Evolutionary conservation across 1,140 invertebrate species (phyloP).

Genomic region (Asobara japonica): DNA sequence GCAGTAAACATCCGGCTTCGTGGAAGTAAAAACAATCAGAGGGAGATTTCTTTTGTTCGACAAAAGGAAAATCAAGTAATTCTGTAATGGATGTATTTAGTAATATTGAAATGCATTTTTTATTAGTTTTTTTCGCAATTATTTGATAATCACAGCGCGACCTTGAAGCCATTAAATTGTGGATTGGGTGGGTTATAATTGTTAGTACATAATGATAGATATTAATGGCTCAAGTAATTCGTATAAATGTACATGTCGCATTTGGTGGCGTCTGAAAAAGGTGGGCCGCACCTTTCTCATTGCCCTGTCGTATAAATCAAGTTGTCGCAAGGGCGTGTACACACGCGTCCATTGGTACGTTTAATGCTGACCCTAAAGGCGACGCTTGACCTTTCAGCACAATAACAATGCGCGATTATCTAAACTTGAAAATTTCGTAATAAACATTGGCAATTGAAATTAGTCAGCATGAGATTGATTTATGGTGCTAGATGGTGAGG

Average conservation of each 20-base stretch:
- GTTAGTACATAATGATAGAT: not conserved
- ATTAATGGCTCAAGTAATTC: not conserved
- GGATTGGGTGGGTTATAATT: not conserved
- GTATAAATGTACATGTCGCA: not conserved
- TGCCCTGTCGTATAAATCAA: constrained; percentile 17
- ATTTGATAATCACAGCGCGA: not conserved
- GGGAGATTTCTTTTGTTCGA: constrained; percentile 2
- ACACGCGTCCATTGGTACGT: not conserved
- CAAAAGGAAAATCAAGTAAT: not conserved
- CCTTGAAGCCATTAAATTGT: not conserved
- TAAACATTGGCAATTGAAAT: not conserved
- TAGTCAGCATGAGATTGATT: not conserved
- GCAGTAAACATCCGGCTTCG: constrained; percentile 23
- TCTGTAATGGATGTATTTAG: not conserved
- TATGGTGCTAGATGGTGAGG: not conserved
- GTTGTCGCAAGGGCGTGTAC: constrained; percentile 15
- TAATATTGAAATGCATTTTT: not conserved
- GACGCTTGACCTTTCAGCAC: constrained; percentile 27
- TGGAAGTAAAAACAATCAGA: constrained; percentile 12
- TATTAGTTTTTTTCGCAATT: not conserved
- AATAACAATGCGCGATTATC: constrained; percentile 21
- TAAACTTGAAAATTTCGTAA: not conserved
- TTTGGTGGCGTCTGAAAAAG: not conserved
- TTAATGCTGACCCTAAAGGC: not conserved
- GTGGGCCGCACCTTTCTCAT: constrained; percentile 17